Evolutionary conservation across 2,797 vertebrate species (phyloP).

Genomic region (Chrysocyon brachyurus): DNA sequence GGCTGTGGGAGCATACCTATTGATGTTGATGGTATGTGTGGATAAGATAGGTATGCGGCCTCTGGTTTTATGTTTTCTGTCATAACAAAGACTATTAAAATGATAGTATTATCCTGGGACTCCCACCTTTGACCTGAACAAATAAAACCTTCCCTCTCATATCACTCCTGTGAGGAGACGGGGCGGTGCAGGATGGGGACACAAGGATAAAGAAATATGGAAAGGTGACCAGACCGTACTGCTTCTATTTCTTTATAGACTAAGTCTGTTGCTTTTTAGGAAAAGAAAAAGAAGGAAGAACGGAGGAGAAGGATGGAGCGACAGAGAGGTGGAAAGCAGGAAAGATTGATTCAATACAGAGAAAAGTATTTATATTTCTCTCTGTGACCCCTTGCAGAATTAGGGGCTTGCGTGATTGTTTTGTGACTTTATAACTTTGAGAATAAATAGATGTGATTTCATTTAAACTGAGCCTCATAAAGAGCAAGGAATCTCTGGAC

Average conservation of each 20-base stretch:
- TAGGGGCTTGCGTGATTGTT: not conserved
- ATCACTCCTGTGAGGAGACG: not conserved
- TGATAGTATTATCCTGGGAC: slow-evolving; percentile 47
- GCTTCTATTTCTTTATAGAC: not conserved
- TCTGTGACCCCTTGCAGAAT: slow-evolving; percentile 29
- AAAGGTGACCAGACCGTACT: not conserved
- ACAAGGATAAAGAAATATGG: slow-evolving; percentile 8
- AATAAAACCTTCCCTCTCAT: slow-evolving; percentile 36
- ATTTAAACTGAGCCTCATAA: slow-evolving; percentile 1
- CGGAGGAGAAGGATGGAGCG: not conserved
- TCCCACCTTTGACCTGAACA: slow-evolving; percentile 74
- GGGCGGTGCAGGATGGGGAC: not conserved
- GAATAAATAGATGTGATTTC: not conserved
- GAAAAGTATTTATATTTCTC: not conserved
- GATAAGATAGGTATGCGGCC: slow-evolving; percentile 76
- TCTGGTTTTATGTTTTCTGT: slow-evolving; percentile 69
- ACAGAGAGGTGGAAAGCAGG: not conserved
- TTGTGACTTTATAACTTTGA: not conserved
- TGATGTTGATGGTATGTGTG: slow-evolving; percentile 66
- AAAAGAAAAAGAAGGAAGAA: not conserved
- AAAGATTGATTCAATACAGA: not conserved
- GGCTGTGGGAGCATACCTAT: not conserved
- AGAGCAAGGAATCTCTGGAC: not conserved
- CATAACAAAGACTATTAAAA: slow-evolving; percentile 72
- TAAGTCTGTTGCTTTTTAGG: slow-evolving; percentile 10